Base-by-base conservation (phyloP, 35 echinoderm and acorn worm species). In the Diadema setosum region DNA sequence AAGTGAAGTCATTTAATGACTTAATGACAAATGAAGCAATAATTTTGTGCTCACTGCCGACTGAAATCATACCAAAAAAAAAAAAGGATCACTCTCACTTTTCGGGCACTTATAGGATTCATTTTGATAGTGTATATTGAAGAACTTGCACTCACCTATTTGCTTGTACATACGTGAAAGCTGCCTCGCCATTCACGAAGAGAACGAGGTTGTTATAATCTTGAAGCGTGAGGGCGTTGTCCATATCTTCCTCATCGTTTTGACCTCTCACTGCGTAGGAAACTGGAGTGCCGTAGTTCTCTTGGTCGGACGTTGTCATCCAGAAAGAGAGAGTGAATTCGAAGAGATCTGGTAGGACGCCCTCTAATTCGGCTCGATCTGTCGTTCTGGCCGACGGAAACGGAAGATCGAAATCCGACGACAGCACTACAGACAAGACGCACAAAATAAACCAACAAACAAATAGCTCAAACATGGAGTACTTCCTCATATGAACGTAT, bases 121-220 rank as follows among this genome's bases (percentile, higher is more conserved):
- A n/a, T n/a, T n/a, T n/a, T n/a, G n/a, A n/a, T n/a, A n/a, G n/a
- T n/a, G n/a, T n/a, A n/a, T n/a, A n/a, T n/a, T n/a, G n/a, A n/a
- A n/a, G n/a, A n/a, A n/a, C n/a, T n/a, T n/a, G n/a, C 45, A 84
- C 86, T 75, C 48, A 90, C 92, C 67, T 45, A 44, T 94, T 94
- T 29, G 82, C 81, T 29, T 60, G 42, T 3, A 81, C 65, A 67
- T 94, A 82, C n/a, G 92, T 94, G 36, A 75, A 85, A 12, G 70
- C 73, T 43, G 70, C 21, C 48, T 94, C 67, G 0, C 92, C 92
- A 75, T 94, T 94, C 25, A 94, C 26, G 70, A 67, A 89, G 35
- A 94, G 43, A 15, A 83, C 82, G 26, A 94, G 85, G 52, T 75
- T 94, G 59, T 94, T 94, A 83, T 94, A 94, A 48, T 94, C 87